Conservation (phyloP, 2,113 vertebrate genomes). For the Numida meleagris region DNA sequence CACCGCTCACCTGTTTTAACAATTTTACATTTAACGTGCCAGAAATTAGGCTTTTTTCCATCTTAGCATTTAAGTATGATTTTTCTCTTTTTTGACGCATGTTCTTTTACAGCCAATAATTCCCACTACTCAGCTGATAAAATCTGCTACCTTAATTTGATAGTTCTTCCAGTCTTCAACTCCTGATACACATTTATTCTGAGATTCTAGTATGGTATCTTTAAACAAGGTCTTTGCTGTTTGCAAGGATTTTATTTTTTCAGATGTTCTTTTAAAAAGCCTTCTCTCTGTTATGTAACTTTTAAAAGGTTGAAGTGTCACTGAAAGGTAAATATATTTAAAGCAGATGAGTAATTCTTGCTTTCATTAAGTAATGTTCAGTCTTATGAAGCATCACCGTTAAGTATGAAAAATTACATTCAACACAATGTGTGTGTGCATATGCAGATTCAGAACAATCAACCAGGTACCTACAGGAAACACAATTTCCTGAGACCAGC, state of each 20-base stretch:
- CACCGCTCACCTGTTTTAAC: not conserved
- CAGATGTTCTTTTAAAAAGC: not conserved
- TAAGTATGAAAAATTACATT: not conserved
- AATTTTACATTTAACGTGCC: not conserved
- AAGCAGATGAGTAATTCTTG: not conserved
- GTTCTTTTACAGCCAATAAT: not conserved
- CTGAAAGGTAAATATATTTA: not conserved
- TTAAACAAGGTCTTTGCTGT: not conserved
- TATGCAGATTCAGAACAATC: not conserved
- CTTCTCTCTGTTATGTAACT: not conserved
- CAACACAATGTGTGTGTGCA: not conserved
- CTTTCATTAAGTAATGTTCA: not conserved
- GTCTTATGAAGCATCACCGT: not conserved
- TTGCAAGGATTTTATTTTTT: not conserved
- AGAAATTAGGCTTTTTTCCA: not conserved
- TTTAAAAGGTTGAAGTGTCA: not conserved
- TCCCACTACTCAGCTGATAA: not conserved
- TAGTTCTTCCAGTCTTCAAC: not conserved
- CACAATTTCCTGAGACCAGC: not conserved
- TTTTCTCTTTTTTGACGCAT: not conserved
- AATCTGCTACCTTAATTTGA: not conserved
- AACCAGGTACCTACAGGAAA: not conserved
- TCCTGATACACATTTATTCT: not conserved
- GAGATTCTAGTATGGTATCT: not conserved
- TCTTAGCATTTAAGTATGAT: not conserved